phyloP scores from a whole-genome alignment of 2,113 vertebrate species.

The Oryzias woworae region DNA sequence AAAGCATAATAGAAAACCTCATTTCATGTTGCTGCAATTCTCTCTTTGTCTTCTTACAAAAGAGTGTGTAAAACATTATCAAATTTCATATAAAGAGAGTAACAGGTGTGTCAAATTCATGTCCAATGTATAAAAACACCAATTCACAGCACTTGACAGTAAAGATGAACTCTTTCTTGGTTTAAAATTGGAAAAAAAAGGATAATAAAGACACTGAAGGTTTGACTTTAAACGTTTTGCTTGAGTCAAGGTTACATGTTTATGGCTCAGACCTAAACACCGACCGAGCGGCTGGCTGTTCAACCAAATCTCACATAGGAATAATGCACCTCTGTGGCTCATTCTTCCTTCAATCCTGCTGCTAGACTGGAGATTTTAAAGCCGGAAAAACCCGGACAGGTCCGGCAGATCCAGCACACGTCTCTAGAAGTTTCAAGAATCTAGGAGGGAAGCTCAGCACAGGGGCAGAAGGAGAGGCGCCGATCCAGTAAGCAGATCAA shows the following conservation, averaged over 20 bases:
- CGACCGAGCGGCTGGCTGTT: slow-evolving; percentile 20
- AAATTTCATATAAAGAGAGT: slow-evolving; percentile 48
- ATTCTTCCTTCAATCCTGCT: slow-evolving; percentile 44
- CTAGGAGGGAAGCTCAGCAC: slow-evolving; percentile 56
- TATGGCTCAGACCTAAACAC: slow-evolving; percentile 29
- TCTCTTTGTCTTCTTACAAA: slow-evolving; percentile 61
- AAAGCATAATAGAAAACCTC: slow-evolving; percentile 58
- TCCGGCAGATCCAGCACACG: slow-evolving; percentile 59
- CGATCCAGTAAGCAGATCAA: slow-evolving; percentile 59
- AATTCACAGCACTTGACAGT: slow-evolving; percentile 76
- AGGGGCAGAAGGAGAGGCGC: slow-evolving; percentile 63
- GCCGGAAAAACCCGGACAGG: slow-evolving; percentile 41
- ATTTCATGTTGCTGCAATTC: slow-evolving; percentile 32
- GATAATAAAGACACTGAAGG: slow-evolving; percentile 75
- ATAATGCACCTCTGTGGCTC: slow-evolving; percentile 62
- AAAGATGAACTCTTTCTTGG: slow-evolving; percentile 56
- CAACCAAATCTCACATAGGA: slow-evolving; percentile 32
- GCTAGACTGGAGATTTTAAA: slow-evolving; percentile 55
- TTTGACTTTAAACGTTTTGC: slow-evolving; percentile 51
- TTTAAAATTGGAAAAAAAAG: slow-evolving; percentile 37
- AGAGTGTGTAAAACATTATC: slow-evolving; percentile 44
- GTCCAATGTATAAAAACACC: slow-evolving; percentile 66
- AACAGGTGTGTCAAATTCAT: slow-evolving; percentile 63
- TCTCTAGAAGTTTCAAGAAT: slow-evolving; percentile 53
- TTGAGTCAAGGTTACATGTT: slow-evolving; percentile 42